Conservation (phyloP, 2,888 invertebrate genomes). For the Hyppa rectilinea region DNA sequence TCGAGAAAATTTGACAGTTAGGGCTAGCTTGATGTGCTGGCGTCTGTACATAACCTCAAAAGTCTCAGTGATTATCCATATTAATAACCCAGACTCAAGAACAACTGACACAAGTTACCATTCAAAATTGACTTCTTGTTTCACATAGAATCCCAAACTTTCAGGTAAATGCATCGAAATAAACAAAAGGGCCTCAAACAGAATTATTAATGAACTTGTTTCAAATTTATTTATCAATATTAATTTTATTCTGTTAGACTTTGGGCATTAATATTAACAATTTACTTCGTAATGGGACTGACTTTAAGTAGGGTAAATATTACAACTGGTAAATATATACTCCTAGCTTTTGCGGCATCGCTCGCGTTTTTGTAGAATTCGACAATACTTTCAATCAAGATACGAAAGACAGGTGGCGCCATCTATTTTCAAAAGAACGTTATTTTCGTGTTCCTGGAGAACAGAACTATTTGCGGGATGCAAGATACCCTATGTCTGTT, state of each 20-base stretch:
- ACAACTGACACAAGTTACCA: neutral
- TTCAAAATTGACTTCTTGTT: conserved; percentile 17
- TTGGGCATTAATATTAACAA: conserved; percentile 27
- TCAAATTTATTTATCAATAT: conserved; percentile 41
- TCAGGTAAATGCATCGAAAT: conserved; percentile 36
- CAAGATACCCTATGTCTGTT: too few relatives aligned
- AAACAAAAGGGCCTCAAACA: conserved; percentile 33
- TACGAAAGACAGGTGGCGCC: too few relatives aligned
- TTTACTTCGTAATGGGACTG: neutral
- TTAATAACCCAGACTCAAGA: neutral
- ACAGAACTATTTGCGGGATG: too few relatives aligned
- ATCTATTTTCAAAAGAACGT: too few relatives aligned
- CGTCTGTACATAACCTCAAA: too few relatives aligned
- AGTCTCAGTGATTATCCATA: neutral
- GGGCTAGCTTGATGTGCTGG: too few relatives aligned
- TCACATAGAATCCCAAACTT: conserved; percentile 20
- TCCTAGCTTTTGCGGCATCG: too few relatives aligned
- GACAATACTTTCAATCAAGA: too few relatives aligned
- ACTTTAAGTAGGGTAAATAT: conserved; percentile 1
- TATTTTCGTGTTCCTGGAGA: too few relatives aligned
- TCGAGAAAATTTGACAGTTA: too few relatives aligned
- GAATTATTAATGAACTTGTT: conserved; percentile 40
- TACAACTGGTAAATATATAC: neutral
- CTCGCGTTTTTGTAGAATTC: too few relatives aligned
- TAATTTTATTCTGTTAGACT: conserved; percentile 25